Evolutionary conservation across 1,140 invertebrate species (phyloP).

Genomic region (Conopomorpha cramerella): DNA sequence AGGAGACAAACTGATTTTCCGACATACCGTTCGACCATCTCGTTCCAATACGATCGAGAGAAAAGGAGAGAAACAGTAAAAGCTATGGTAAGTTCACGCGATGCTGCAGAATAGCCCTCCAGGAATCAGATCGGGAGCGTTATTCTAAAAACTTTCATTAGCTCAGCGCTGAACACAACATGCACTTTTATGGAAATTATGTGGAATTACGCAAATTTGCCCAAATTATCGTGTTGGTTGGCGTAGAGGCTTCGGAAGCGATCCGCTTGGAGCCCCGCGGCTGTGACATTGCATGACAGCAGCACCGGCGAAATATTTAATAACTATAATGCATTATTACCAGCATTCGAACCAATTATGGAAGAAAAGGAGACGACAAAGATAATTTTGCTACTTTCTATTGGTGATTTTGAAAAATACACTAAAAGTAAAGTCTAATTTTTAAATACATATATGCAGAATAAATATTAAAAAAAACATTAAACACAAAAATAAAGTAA

Average conservation of each 20-base stretch:
- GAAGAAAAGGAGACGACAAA: too few relatives aligned
- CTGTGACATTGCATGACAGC: conserved; percentile 29
- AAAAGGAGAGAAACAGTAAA: conserved; percentile 4
- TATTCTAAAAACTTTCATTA: conserved; percentile 27
- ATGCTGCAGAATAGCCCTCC: too few relatives aligned
- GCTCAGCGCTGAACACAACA: conserved; percentile 30
- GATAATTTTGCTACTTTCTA: too few relatives aligned
- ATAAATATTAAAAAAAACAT: conserved; percentile 1
- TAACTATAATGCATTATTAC: conserved; percentile 31
- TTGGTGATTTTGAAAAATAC: too few relatives aligned
- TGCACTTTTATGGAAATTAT: conserved; percentile 44
- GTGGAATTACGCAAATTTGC: conserved; percentile 47
- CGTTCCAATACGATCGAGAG: conserved; percentile 14
- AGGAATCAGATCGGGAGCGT: conserved; percentile 26
- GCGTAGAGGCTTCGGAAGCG: too few relatives aligned
- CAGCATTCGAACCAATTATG: conserved; percentile 14
- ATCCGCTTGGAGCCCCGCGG: too few relatives aligned
- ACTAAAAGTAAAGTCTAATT: too few relatives aligned
- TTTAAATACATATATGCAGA: neutral
- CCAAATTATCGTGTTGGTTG: conserved; percentile 47
- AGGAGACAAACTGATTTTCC: neutral
- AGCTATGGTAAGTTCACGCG: too few relatives aligned
- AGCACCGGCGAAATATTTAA: conserved; percentile 34
- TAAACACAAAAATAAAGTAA: conserved; percentile 2
- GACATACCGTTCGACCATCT: conserved; percentile 6